Percentiles rank a stretch among this genome's conserved stretches.
These are phyloP conservation scores for Dunckerocampus dactyliophorus DNA, from an alignment of 2,113 vertebrate genomes.

Conservation along the genomic window DNA sequence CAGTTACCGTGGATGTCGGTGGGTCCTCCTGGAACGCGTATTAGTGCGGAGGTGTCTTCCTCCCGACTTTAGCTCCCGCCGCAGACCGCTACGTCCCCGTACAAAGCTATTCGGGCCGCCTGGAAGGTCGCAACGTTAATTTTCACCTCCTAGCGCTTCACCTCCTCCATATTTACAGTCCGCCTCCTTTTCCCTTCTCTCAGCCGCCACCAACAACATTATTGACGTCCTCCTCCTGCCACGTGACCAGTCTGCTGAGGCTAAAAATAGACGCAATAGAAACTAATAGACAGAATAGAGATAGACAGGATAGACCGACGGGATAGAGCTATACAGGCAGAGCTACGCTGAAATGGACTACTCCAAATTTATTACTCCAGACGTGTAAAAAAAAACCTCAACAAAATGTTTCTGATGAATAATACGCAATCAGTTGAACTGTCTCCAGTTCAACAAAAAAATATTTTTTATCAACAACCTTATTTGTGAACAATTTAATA, in stretches of 20 bases:
- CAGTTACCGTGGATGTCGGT: slow-evolving; percentile 57
- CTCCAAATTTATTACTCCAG: no score
- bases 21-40: slow-evolving; percentile 42
- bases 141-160: slow-evolving; percentile 28
- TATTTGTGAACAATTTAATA: no score
- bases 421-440: no score
- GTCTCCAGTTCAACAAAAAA: no score
- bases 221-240: slow-evolving; percentile 63
- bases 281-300: slow-evolving; percentile 32
- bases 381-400: no score
- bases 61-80: slow-evolving; percentile 34
- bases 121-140: background rate
- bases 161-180: slow-evolving; percentile 61
- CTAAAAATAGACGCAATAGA: slow-evolving; percentile 63
- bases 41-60: slow-evolving; percentile 43
- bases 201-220: slow-evolving; percentile 57
- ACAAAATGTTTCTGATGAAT: no score
- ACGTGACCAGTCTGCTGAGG: slow-evolving; percentile 65
- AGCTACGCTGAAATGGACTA: background rate
- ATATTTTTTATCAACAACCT: no score
- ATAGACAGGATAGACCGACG: slow-evolving; percentile 1
- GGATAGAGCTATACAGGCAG: background rate
- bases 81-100: slow-evolving; percentile 16
- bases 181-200: slow-evolving; percentile 11
- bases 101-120: slow-evolving; percentile 3